Conservation (phyloP, 2,113 vertebrate species). For the Lepisosteus oculatus region DNA sequence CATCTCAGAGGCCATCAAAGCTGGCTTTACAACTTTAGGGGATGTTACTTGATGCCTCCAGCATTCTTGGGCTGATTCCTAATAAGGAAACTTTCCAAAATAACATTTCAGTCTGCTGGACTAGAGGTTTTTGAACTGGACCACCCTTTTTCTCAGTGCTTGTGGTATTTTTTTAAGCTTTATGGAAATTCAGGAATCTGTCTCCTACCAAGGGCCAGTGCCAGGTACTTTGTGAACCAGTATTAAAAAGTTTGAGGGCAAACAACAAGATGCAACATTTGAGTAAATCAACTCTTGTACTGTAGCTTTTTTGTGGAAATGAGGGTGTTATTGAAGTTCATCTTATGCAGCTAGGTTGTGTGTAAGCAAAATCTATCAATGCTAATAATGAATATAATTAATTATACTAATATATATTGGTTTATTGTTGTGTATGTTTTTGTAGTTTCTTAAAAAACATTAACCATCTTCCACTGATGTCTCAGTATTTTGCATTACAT, state of each 20-base stretch:
- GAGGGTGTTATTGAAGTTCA: no score
- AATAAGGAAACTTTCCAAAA: constrained; percentile 45
- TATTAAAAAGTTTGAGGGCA: constrained; percentile 7
- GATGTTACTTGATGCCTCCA: constrained; percentile 36
- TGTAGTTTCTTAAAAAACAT: no score
- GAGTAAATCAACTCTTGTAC: background rate
- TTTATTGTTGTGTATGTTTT: no score
- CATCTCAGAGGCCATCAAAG: constrained; percentile 10
- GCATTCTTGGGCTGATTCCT: constrained; percentile 49
- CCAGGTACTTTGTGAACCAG: background rate
- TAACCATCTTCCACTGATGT: no score
- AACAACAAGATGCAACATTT: background rate
- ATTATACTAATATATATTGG: no score
- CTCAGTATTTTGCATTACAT: no score
- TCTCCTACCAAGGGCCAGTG: background rate
- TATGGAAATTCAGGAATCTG: background rate
- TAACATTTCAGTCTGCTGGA: constrained; percentile 44
- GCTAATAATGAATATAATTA: no score
- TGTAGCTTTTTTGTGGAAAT: no score
- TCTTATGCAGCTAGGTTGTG: background rate
- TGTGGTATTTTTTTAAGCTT: background rate
- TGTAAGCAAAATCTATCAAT: background rate
- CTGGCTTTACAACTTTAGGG: constrained; percentile 16
- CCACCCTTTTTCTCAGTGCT: background rate
- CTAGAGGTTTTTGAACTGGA: constrained; percentile 3